Evolutionary conservation across 64 coral and sea anemone species (phyloP), one percentile per base, ranked within the genome.

Genomic region (Montipora sp.): DNA sequence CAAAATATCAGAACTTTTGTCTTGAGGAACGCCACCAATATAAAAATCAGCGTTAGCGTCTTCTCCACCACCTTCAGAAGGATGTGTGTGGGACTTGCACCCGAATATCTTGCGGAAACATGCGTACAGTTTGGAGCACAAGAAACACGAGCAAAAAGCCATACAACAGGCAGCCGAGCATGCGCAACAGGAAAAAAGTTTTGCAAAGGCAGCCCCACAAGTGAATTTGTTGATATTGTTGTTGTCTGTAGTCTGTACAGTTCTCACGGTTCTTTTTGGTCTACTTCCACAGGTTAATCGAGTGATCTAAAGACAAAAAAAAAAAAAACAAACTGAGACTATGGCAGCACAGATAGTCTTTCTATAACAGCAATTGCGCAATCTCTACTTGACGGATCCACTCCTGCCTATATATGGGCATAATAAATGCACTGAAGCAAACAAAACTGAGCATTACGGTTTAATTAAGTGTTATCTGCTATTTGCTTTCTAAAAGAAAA

Each of bases 11-110:
- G 87, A 89, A 55, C 94, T 92, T 51, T 94, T 94, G 16, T 98
- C 92, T 19, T 98, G 95, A 11, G 88, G 74, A n/a, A 89, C 75
- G 22, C 95, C 95, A 20, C 77, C 84, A 44, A 98, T 98, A n/a
- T 98, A 98, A 68, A 98, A 98, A 45, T 98, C 92, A 16, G 75
- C 81, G 51, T 92, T 80, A 11, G 5, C 71, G 7, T 82, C 78
- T 23, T 80, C 53, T 53, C 75, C 47, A 1, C 23, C 57, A 20
- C 70, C 58, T 13, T 69, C 68, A 75, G 74, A 55, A 1, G 92
- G 89, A 18, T 89, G 83, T 8, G 94, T 69, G 16, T 94, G 83
- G 70, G 95, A 83, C 24, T 89, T 73, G 59, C 89, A 83, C 19
- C 92, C 78, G 27, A 70, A 94, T 22, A 82, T 71, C 13, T 83